These are phyloP conservation scores for Tetramorium alpestre DNA, from an alignment of 1,140 invertebrate species.

Conservation along the genomic window DNA sequence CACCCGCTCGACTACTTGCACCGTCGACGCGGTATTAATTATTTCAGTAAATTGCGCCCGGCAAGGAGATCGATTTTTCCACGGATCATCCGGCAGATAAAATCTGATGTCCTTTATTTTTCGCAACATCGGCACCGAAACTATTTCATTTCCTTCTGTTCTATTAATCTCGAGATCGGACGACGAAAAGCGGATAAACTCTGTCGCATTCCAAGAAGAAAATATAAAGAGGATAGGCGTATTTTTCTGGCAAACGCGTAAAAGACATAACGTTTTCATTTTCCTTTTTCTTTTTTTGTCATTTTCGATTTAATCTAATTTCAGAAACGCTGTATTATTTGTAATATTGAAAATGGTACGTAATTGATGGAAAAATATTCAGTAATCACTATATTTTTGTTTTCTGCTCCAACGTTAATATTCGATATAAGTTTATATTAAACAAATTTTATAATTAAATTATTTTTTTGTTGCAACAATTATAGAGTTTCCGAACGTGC, in stretches of 20 bases:
- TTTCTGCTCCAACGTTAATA: background rate
- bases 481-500: background rate
- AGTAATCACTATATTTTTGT: background rate
- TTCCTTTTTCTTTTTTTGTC: background rate
- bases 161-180: background rate
- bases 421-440: background rate
- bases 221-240: no score
- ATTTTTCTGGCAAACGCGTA: background rate
- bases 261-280: background rate
- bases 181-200: background rate
- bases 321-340: background rate
- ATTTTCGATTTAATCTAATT: background rate
- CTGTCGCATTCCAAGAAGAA: background rate
- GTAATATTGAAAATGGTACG: background rate
- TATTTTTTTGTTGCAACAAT: conserved; percentile 5
- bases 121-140: background rate
- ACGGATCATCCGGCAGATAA: conserved; percentile 52
- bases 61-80: conserved; percentile 29
- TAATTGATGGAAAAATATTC: background rate
- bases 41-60: conserved; percentile 45
- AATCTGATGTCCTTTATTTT: background rate
- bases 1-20: conserved; percentile 2
- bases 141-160: background rate
- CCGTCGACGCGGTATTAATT: conserved; percentile 56
- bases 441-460: conserved; percentile 9